These are phyloP conservation scores for Phenganax marumi DNA, from an alignment of 92 coral and sea anemone genomes.

Conservation along the genomic window DNA sequence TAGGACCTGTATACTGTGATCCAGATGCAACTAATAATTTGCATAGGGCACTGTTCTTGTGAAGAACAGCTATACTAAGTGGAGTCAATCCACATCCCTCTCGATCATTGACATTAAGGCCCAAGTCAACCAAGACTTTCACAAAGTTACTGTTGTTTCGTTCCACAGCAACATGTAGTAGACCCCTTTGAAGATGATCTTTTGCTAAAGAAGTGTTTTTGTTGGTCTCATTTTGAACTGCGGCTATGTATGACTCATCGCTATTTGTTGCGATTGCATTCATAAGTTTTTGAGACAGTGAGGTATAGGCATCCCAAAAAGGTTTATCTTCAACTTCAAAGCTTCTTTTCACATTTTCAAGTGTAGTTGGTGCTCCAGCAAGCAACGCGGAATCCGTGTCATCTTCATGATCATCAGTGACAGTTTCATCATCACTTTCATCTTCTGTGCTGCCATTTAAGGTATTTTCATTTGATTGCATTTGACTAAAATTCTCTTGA, in stretches of 20 bases:
- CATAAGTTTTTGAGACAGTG: conserved; percentile 6
- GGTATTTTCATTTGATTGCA: conserved; percentile 42
- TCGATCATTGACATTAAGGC: conserved; percentile 41
- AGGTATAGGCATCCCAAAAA: conserved; percentile 52
- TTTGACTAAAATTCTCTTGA: conserved; percentile 23
- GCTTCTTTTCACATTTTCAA: conserved; percentile 38
- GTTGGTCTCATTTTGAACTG: conserved; percentile 19
- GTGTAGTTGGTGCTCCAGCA: conserved; percentile 24
- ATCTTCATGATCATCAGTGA: conserved; percentile 16
- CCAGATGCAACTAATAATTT: conserved; percentile 48
- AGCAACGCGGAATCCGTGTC: neutral
- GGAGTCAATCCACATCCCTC: conserved; percentile 57
- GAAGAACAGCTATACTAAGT: conserved; percentile 39
- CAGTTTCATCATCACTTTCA: conserved; percentile 10
- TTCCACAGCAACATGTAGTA: conserved; percentile 56
- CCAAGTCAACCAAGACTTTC: conserved; percentile 46
- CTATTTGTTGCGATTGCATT: conserved; percentile 35
- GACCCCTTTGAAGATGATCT: conserved; percentile 46
- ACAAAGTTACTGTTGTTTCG: conserved; percentile 31
- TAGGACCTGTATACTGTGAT: conserved; percentile 29
- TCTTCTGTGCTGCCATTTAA: conserved; percentile 31
- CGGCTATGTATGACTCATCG: conserved; percentile 39
- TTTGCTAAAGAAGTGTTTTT: neutral
- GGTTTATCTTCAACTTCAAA: conserved; percentile 51
- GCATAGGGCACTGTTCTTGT: conserved; percentile 29